Conservation (phyloP, 2,888 invertebrate genomes). For the Dichetophora obliterata region DNA sequence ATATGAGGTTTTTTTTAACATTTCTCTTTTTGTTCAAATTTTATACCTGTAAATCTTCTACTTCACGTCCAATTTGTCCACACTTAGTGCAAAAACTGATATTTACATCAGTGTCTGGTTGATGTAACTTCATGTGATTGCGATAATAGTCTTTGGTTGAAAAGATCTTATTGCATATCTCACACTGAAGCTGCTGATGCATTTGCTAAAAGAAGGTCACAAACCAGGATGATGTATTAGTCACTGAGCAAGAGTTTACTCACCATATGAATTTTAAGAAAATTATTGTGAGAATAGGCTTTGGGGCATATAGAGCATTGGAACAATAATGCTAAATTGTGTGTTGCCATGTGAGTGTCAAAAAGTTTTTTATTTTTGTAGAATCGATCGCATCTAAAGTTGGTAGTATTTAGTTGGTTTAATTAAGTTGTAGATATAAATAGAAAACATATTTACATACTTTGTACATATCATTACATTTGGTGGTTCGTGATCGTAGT, state of each 20-base stretch:
- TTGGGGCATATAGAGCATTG: slow-evolving; percentile 53
- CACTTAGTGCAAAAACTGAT: slow-evolving; percentile 57
- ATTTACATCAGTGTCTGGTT: slow-evolving; percentile 49
- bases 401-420: background rate
- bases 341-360: slow-evolving; percentile 54
- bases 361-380: slow-evolving; percentile 51
- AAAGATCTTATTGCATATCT: slow-evolving; percentile 60
- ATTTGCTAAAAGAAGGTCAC: slow-evolving; percentile 15
- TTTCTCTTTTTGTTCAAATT: background rate
- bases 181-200: slow-evolving; percentile 50
- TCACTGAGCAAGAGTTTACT: slow-evolving; percentile 3
- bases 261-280: slow-evolving; percentile 60
- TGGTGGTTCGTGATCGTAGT: slow-evolving; percentile 61
- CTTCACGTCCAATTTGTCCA: slow-evolving; percentile 57
- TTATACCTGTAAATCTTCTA: slow-evolving; percentile 53
- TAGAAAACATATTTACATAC: slow-evolving; percentile 42
- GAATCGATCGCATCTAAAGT: slow-evolving; percentile 62
- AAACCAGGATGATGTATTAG: background rate
- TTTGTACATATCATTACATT: slow-evolving; percentile 56
- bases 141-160: slow-evolving; percentile 54
- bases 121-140: slow-evolving; percentile 61
- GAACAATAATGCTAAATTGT: slow-evolving; percentile 50
- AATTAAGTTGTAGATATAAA: background rate
- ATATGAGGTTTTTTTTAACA: background rate
- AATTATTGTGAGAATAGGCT: slow-evolving; percentile 53